A percentile compares a stretch with the other conserved stretches of the same genome.
Evolutionary conservation across 2,113 vertebrate species (phyloP).

Genomic region (Apodemus speciosus): DNA sequence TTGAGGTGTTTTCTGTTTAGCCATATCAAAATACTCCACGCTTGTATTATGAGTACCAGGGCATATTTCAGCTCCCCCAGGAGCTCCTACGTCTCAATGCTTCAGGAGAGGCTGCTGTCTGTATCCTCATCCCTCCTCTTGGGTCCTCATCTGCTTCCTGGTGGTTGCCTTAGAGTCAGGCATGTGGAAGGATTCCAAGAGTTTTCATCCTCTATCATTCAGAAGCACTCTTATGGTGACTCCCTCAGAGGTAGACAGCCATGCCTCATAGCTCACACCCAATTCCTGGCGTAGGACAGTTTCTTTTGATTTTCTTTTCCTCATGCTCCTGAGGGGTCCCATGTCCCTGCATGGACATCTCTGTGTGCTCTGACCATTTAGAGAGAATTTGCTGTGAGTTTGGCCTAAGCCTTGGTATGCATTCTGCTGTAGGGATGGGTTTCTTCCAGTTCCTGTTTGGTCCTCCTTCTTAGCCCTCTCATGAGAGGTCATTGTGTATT

Average conservation of each 20-base stretch:
- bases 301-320: neutral
- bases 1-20: neutral
- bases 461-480: neutral
- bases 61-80: neutral
- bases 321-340: too few relatives aligned
- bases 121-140: neutral
- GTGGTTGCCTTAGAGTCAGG: neutral
- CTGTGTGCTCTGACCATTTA: neutral
- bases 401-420: neutral
- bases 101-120: accelerated
- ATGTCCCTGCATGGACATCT: accelerated
- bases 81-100: too few relatives aligned
- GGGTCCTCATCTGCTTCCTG: neutral
- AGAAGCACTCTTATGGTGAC: too few relatives aligned
- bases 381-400: neutral
- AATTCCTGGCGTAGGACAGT: too few relatives aligned
- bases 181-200: neutral
- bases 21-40: too few relatives aligned
- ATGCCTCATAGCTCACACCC: neutral
- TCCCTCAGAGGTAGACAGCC: neutral
- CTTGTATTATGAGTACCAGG: too few relatives aligned
- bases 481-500: neutral
- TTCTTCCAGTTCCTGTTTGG: neutral
- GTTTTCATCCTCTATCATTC: neutral
- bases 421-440: neutral